Conservation (phyloP, 2,113 vertebrate genomes). For the Sceloporus tristichus region DNA sequence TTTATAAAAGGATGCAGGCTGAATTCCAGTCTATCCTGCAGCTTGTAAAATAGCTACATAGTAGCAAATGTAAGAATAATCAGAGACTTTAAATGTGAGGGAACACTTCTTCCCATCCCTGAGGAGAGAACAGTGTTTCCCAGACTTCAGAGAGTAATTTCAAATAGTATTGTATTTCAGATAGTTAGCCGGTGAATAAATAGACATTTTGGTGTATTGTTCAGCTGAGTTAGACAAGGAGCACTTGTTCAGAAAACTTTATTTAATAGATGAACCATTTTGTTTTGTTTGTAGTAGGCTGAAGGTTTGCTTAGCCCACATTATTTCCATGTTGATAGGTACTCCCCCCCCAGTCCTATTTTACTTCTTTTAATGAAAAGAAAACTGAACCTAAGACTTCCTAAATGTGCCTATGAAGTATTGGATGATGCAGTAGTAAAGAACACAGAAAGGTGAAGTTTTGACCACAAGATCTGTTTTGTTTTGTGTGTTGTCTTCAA, state of each 20-base stretch:
- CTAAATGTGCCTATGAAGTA: background rate
- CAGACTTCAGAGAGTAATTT: slow-evolving; percentile 15
- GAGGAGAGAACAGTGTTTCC: background rate
- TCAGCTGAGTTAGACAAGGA: background rate
- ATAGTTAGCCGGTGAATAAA: slow-evolving; percentile 37
- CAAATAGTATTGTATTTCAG: background rate
- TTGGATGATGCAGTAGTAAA: slow-evolving; percentile 18
- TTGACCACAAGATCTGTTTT: background rate
- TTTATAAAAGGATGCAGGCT: background rate
- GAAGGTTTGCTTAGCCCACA: background rate
- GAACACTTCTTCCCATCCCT: background rate
- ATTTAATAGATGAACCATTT: background rate
- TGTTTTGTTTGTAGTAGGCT: background rate
- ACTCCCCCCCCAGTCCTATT: background rate
- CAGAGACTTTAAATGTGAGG: background rate
- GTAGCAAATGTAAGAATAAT: background rate
- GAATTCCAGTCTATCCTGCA: background rate
- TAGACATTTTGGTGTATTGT: slow-evolving; percentile 44
- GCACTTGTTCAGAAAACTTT: background rate
- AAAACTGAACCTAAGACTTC: background rate
- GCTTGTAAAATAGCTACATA: background rate
- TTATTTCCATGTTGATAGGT: background rate
- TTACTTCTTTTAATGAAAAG: background rate
- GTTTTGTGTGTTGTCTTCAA: slow-evolving; percentile 25
- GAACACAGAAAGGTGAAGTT: background rate